Evolutionary conservation across 1,140 invertebrate species (phyloP).

Genomic region (Scaptodrosophila lebanonensis): DNA sequence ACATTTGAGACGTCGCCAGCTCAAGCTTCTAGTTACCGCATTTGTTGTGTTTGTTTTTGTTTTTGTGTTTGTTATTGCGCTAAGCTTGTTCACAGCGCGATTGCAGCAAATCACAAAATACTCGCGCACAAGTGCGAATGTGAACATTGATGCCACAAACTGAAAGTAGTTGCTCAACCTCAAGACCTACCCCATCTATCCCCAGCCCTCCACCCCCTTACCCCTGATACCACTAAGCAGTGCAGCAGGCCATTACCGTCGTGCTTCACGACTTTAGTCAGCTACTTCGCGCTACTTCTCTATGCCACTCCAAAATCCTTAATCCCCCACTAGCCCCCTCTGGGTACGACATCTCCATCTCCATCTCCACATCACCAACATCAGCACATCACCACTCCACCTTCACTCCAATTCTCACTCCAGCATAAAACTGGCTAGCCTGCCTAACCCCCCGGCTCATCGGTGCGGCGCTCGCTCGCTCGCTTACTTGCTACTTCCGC

Average conservation of each 20-base stretch:
- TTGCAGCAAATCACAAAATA: constrained; percentile 74
- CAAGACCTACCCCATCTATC: neutral
- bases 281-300: constrained; percentile 64
- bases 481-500: constrained; percentile 74
- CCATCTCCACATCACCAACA: constrained; percentile 9
- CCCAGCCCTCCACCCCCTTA: neutral
- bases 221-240: neutral
- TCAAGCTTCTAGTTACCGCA: too few species aligned
- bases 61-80: too few species aligned
- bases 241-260: constrained; percentile 20
- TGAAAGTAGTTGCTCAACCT: neutral
- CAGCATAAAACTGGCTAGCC: neutral
- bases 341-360: too few species aligned
- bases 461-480: constrained; percentile 40
- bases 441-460: too few species aligned
- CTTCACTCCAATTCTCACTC: neutral
- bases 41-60: too few species aligned
- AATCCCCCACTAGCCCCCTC: too few species aligned
- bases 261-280: constrained; percentile 46
- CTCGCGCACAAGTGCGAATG: constrained; percentile 74
- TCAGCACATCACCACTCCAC: neutral
- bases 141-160: constrained; percentile 70
- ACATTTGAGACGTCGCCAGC: too few species aligned
- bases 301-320: constrained; percentile 16
- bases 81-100: constrained; percentile 53